Conservation (phyloP, 35 echinoderm and acorn worm species). For the Lytechinus pictus region DNA sequence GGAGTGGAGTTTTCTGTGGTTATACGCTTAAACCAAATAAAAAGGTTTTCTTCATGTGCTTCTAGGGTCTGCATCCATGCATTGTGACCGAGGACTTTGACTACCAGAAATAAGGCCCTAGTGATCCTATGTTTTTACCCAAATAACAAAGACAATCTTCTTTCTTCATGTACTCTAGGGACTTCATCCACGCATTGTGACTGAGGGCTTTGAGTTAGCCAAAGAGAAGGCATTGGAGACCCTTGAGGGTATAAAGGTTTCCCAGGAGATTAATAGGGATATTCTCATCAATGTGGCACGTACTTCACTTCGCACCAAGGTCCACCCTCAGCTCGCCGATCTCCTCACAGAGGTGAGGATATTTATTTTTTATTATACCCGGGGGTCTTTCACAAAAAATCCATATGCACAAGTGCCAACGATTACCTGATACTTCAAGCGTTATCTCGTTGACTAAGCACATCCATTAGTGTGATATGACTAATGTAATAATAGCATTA, state of each 20-base stretch:
- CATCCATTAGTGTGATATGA: too few species aligned
- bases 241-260: constrained; percentile 81
- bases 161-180: constrained; percentile 59
- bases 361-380: too few species aligned
- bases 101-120: too few species aligned
- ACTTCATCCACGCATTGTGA: constrained; percentile 92
- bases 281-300: constrained; percentile 87
- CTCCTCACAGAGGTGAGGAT: constrained; percentile 92
- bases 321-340: constrained; percentile 95
- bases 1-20: too few species aligned
- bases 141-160: not conserved
- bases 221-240: constrained; percentile 89
- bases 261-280: constrained; percentile 84
- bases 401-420: too few species aligned
- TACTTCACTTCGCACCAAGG: constrained; percentile 95
- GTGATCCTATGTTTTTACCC: too few species aligned
- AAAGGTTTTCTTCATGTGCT: too few species aligned
- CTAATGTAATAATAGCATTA: too few species aligned
- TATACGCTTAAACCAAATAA: too few species aligned
- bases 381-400: too few species aligned
- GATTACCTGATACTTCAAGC: too few species aligned
- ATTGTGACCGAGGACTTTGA: constrained; percentile 95
- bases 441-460: too few species aligned
- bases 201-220: constrained; percentile 95
- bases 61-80: constrained; percentile 88